Evolutionary conservation across 2,888 invertebrate genomes (phyloP).

Genomic region (Lepidonotus clava): DNA sequence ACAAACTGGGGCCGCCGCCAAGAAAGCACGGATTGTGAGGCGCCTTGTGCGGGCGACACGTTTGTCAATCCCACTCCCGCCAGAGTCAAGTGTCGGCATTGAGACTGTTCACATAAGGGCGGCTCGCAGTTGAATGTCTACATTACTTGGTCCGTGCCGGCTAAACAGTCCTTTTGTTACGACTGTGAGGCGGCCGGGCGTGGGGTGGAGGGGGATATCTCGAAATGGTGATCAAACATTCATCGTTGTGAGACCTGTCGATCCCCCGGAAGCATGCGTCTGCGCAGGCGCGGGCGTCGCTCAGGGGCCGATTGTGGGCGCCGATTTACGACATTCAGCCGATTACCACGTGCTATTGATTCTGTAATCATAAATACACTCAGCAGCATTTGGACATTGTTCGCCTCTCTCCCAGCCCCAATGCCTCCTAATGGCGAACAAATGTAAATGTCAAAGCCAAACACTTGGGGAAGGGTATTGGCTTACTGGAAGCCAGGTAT

Average conservation of each 20-base stretch:
- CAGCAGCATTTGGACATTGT: constrained; percentile 23
- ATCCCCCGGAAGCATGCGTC: constrained; percentile 19
- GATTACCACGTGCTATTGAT: constrained; percentile 21
- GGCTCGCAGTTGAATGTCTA: constrained; percentile 34
- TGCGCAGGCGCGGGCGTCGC: not conserved
- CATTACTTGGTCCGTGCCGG: constrained; percentile 29
- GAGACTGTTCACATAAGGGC: constrained; percentile 7
- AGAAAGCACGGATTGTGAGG: constrained; percentile 21
- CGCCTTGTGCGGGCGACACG: not conserved
- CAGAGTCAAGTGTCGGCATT: constrained; percentile 27
- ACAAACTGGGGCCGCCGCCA: constrained; percentile 19
- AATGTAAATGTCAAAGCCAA: constrained; percentile 21
- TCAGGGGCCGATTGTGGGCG: not conserved
- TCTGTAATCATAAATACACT: constrained; percentile 44
- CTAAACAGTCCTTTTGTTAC: constrained; percentile 41
- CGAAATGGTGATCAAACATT: constrained; percentile 53
- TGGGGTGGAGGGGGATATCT: constrained; percentile 32
- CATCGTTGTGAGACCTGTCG: constrained; percentile 39
- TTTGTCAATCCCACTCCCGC: constrained; percentile 34
- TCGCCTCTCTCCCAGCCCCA: not conserved
- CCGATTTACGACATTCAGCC: constrained; percentile 9
- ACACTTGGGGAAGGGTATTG: not conserved
- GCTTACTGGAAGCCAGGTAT: not conserved
- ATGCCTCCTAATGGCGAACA: constrained; percentile 35
- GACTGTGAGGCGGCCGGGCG: constrained; percentile 30